Conservation (phyloP, 2,113 vertebrate species). For the Meleagris gallopavo region DNA sequence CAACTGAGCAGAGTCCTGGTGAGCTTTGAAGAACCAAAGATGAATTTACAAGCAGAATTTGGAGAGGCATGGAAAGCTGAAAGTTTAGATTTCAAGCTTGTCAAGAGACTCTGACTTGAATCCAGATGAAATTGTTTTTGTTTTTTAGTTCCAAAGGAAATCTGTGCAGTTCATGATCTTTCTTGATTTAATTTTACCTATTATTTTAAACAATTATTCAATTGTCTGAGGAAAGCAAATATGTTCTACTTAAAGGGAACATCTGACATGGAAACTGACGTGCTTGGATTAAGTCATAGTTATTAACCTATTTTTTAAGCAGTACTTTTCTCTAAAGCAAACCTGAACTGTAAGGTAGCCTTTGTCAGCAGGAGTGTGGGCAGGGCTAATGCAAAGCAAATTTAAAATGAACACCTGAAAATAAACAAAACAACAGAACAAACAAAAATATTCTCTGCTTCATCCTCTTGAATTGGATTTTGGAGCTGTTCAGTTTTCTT, state of each 20-base stretch:
- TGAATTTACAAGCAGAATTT: neutral
- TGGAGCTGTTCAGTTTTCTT: neutral
- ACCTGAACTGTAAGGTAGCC: neutral
- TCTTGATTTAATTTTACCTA: neutral
- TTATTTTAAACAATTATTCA: neutral
- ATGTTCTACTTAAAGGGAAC: neutral
- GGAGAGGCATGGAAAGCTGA: neutral
- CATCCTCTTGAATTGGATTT: neutral
- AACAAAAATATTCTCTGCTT: neutral
- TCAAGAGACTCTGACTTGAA: neutral
- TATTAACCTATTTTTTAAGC: neutral
- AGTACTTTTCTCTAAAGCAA: neutral
- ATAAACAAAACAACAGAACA: neutral
- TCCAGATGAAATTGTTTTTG: neutral
- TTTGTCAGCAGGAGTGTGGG: neutral
- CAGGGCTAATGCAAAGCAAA: neutral
- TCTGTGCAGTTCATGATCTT: neutral
- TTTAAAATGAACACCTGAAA: neutral
- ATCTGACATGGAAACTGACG: neutral
- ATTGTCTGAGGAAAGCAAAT: neutral
- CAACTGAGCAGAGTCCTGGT: neutral
- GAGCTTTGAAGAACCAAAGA: neutral
- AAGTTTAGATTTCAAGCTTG: neutral
- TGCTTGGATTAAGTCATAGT: neutral
- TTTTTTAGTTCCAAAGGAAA: neutral